A percentile compares a stretch with the other conserved stretches of the same genome.
phyloP scores from a whole-genome alignment of 1,140 invertebrate genomes.

The Aphaenogaster rudis region DNA sequence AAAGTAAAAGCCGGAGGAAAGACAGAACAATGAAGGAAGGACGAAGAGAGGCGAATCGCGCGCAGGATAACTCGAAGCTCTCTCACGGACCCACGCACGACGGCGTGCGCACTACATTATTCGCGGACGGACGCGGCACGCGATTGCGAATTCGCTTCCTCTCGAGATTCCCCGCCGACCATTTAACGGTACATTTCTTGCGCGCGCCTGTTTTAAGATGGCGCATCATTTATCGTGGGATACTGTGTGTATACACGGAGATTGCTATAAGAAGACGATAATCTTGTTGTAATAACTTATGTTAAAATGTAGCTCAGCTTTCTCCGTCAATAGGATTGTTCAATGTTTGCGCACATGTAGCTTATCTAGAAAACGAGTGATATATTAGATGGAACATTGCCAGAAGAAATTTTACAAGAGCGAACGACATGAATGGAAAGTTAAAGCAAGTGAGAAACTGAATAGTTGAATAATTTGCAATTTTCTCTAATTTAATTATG shows the following conservation, averaged over 20 bases:
- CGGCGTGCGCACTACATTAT: constrained; percentile 53
- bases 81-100: constrained; percentile 49
- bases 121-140: constrained; percentile 47
- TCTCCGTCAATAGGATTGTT: constrained; percentile 4
- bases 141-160: constrained; percentile 58
- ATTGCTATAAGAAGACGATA: not conserved
- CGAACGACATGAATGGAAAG: not conserved
- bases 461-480: not conserved
- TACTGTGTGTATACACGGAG: not conserved
- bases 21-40: constrained; percentile 33
- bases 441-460: not conserved
- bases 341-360: not conserved
- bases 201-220: constrained; percentile 43
- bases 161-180: constrained; percentile 20
- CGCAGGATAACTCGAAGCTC: constrained; percentile 35
- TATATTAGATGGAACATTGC: not conserved
- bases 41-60: constrained; percentile 46
- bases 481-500: not conserved
- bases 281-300: not conserved
- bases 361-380: not conserved
- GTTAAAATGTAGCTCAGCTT: constrained; percentile 19
- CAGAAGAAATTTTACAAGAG: not conserved
- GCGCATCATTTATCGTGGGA: constrained; percentile 31
- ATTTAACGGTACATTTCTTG: constrained; percentile 57
- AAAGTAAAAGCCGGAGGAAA: constrained; percentile 57